phyloP scores from a whole-genome alignment of 2,888 invertebrate species.

The Unio pictorum region DNA sequence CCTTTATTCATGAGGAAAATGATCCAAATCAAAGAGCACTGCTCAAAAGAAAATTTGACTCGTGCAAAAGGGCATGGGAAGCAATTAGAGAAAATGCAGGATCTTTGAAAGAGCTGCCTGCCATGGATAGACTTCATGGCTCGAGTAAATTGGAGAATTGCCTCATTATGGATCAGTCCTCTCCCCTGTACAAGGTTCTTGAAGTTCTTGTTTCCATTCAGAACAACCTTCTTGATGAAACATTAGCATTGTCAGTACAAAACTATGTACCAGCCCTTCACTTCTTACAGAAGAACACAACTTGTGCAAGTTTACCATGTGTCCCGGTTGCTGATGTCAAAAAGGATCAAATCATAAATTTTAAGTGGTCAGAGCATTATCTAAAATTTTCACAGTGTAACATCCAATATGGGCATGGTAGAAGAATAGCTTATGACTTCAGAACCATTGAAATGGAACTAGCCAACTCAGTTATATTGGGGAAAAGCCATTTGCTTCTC shows the following conservation, averaged over 20 bases:
- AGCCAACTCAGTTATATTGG: slow-evolving; percentile 13
- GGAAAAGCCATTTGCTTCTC: slow-evolving; percentile 21
- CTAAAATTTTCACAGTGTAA: slow-evolving; percentile 26
- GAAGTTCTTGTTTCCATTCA: too few relatives aligned
- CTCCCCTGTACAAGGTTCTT: too few relatives aligned
- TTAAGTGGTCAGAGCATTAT: slow-evolving; percentile 16
- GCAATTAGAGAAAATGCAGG: too few relatives aligned
- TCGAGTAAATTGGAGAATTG: too few relatives aligned
- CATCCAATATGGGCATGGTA: slow-evolving; percentile 23
- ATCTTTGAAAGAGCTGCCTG: too few relatives aligned
- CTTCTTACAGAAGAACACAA: too few relatives aligned
- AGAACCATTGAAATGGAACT: slow-evolving; percentile 32
- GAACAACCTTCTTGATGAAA: too few relatives aligned
- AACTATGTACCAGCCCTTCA: too few relatives aligned
- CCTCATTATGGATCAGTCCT: too few relatives aligned
- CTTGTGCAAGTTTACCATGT: slow-evolving; percentile 9
- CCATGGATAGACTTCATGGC: not conserved
- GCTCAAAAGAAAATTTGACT: not conserved
- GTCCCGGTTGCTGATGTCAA: slow-evolving; percentile 20
- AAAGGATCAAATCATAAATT: slow-evolving; percentile 6
- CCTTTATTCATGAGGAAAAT: slow-evolving; percentile 10
- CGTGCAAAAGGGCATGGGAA: not conserved
- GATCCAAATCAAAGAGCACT: not conserved
- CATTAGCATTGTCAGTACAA: too few relatives aligned
- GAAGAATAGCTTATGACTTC: slow-evolving; percentile 28